Percentiles rank a stretch among this genome's conserved stretches.
Evolutionary conservation across 2,888 invertebrate species (phyloP).

Genomic region (Sussaba pulchella): DNA sequence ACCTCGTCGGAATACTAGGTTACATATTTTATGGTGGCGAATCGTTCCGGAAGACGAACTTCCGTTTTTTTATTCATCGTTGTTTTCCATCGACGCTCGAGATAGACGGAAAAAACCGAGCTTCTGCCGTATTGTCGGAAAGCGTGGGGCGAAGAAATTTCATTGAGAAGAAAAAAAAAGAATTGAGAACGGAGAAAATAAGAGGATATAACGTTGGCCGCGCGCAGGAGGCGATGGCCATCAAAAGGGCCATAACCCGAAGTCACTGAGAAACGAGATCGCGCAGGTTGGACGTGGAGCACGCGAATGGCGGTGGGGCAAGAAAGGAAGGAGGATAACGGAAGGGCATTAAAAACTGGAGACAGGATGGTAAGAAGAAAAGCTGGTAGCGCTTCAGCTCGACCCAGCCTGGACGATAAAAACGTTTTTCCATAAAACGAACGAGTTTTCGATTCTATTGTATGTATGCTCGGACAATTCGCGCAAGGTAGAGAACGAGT

Average conservation of each 20-base stretch:
- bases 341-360: slow-evolving; percentile 43
- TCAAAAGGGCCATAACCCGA: slow-evolving; percentile 31
- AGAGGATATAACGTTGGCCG: slow-evolving; percentile 27
- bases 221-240: slow-evolving; percentile 24
- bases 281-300: slow-evolving; percentile 20
- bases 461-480: slow-evolving; percentile 9
- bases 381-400: slow-evolving; percentile 31
- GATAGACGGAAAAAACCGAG: neutral
- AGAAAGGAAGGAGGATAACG: neutral
- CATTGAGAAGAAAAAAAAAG: neutral
- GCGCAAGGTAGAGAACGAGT: neutral
- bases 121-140: neutral
- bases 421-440: slow-evolving; percentile 51
- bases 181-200: slow-evolving; percentile 14
- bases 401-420: slow-evolving; percentile 42
- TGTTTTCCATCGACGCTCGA: neutral
- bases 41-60: too few relatives aligned
- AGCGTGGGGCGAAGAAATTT: neutral
- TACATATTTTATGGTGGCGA: slow-evolving; percentile 7
- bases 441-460: slow-evolving; percentile 48
- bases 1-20: neutral
- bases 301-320: neutral
- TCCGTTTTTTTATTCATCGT: neutral
- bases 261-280: slow-evolving; percentile 28
- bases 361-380: slow-evolving; percentile 1